phyloP scores from a whole-genome alignment of 2,888 invertebrate genomes.

The Drosophila infuscata region DNA sequence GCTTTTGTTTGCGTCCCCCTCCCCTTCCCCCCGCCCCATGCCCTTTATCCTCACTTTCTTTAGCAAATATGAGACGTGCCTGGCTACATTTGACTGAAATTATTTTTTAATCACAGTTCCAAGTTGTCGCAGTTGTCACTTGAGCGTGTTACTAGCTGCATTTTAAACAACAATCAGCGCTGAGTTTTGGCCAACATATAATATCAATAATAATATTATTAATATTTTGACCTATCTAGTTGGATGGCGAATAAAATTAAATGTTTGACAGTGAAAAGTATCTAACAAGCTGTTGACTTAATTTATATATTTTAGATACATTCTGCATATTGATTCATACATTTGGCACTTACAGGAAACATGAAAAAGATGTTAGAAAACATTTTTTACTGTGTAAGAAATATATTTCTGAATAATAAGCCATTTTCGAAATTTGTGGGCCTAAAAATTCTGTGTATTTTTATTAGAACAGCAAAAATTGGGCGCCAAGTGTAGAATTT shows the following conservation, averaged over 20 bases:
- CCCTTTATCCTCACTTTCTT: not conserved
- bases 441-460: not conserved
- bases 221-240: too few species aligned
- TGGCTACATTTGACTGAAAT: slow-evolving; percentile 58
- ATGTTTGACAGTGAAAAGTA: not conserved
- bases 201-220: not conserved
- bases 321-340: not conserved
- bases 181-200: not conserved
- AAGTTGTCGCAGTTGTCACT: slow-evolving; percentile 9
- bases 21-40: slow-evolving; percentile 1
- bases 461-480: not conserved
- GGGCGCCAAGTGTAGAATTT: too few species aligned
- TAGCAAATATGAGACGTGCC: slow-evolving; percentile 65
- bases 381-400: rapidly evolving
- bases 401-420: not conserved
- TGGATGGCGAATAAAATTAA: not conserved
- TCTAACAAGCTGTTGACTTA: too few species aligned
- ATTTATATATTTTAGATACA: too few species aligned
- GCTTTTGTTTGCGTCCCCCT: not conserved
- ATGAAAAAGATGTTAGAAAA: not conserved
- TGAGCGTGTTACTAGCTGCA: not conserved
- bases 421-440: not conserved
- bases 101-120: slow-evolving; percentile 76
- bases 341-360: not conserved
- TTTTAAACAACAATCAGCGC: slow-evolving; percentile 17